Base-by-base conservation (phyloP, 2,888 invertebrate species). In the Phorcus lineatus region DNA sequence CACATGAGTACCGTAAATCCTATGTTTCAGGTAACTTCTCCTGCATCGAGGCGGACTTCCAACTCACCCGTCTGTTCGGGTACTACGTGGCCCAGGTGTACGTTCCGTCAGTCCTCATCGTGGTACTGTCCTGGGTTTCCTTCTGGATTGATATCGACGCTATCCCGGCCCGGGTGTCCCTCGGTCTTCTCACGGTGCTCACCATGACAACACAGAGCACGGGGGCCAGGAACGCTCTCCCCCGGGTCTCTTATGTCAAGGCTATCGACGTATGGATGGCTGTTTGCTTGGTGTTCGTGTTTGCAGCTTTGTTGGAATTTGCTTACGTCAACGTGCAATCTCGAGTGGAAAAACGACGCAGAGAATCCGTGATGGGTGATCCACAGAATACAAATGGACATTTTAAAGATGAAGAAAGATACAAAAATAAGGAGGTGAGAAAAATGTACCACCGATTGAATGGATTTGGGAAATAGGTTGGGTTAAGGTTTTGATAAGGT, bases 31-130 rank as follows among this genome's bases (percentile, higher is more conserved):
- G 78, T 76, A 78, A 82, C 36, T 84, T 81, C 74, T 78, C 84
- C 11, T 84, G 84, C 77, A 80, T 84, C 53, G 67, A 57, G 57
- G 82, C 80, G 13, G 96, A 95, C 89, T 96, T 97, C 90, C 96
- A 96, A 92, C 94, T 97, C 54, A 95, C 96, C 92, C 94, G 97
- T 2, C 96, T 96, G 92, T 96, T 96, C 95, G 96, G 96, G 22
- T 96, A 96, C 92, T 94, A 94, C 87, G 87, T 94, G 57, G 93
- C 94, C 47, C 94, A 94, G 90, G 94, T 94, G 83, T 94, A 94
- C 88, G 93, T 94, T 7, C 94, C 94, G 2, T 94, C 94, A 82
- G 91, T 92, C 70, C 91, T 94, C 79, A 91, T 94, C 47, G 94
- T 94, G 28, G 93, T 93, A 19, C 91, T 94, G 82, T 92, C 92